These are phyloP conservation scores for Malacoraja senta DNA, from an alignment of 2,797 vertebrate genomes.

Conservation along the genomic window DNA sequence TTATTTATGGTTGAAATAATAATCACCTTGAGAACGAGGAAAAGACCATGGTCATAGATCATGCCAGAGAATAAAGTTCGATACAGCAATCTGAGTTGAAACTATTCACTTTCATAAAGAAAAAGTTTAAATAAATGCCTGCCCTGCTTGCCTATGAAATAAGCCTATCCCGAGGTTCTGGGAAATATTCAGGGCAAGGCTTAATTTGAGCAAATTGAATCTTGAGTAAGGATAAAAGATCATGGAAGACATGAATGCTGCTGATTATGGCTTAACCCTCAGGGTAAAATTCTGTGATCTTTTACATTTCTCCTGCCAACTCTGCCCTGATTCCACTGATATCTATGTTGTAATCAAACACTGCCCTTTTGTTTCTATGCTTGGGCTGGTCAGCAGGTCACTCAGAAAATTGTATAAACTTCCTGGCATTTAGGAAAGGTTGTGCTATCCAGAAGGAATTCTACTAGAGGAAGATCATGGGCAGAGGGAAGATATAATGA, in stretches of 20 bases:
- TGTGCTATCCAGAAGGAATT: background rate
- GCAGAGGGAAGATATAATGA: background rate
- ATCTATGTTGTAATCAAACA: background rate
- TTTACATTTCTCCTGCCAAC: background rate
- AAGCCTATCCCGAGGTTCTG: background rate
- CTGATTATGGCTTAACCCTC: background rate
- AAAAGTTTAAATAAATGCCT: background rate
- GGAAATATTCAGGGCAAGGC: background rate
- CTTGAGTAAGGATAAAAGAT: background rate
- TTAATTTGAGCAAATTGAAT: background rate
- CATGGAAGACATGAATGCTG: background rate
- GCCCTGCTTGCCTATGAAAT: background rate
- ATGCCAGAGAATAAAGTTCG: too few relatives aligned
- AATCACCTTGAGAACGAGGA: too few relatives aligned
- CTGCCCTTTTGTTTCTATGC: background rate
- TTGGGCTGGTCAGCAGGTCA: background rate
- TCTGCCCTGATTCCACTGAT: background rate
- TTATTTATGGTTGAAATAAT: too few relatives aligned
- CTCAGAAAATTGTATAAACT: background rate
- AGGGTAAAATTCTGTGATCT: background rate
- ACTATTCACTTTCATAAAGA: background rate
- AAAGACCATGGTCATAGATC: too few relatives aligned
- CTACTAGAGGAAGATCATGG: background rate
- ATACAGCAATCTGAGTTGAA: too few relatives aligned
- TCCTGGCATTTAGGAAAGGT: slow-evolving; percentile 1